Evolutionary conservation across 2,797 vertebrate species (phyloP).

Genomic region (Artibeus jamaicensis): DNA sequence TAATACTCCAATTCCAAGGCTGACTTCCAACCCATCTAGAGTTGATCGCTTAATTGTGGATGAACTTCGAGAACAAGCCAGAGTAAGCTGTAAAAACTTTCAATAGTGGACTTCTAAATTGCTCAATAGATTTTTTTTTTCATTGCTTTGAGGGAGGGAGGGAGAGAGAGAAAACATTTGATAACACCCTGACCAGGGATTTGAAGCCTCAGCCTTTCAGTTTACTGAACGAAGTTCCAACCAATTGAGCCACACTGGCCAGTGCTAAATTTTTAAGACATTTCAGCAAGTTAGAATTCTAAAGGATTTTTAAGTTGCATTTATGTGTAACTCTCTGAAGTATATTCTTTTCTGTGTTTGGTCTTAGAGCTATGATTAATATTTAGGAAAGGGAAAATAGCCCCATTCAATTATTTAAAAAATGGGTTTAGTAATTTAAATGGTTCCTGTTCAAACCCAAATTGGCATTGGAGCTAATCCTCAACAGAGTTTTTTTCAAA

Average conservation of each 20-base stretch:
- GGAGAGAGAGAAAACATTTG: background rate
- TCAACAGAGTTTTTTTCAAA: slow-evolving; percentile 13
- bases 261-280: slow-evolving; percentile 41
- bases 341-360: slow-evolving; percentile 36
- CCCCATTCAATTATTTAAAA: slow-evolving; percentile 22
- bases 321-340: background rate
- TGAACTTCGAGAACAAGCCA: slow-evolving; percentile 91
- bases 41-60: slow-evolving; percentile 93
- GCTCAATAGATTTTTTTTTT: background rate
- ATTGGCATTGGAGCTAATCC: slow-evolving; percentile 13
- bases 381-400: slow-evolving; percentile 37
- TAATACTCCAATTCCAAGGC: slow-evolving; percentile 85
- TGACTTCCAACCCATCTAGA: slow-evolving; percentile 89
- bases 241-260: background rate
- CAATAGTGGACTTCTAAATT: slow-evolving; percentile 41
- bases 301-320: slow-evolving; percentile 39
- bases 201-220: background rate
- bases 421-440: slow-evolving; percentile 40
- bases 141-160: background rate
- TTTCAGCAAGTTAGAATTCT: slow-evolving; percentile 23
- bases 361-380: slow-evolving; percentile 39
- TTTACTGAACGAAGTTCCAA: background rate
- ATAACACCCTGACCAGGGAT: background rate
- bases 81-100: slow-evolving; percentile 85
- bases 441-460: background rate